Base-by-base conservation (phyloP, 2,888 invertebrate genomes). In the Drosophila mulleri region DNA sequence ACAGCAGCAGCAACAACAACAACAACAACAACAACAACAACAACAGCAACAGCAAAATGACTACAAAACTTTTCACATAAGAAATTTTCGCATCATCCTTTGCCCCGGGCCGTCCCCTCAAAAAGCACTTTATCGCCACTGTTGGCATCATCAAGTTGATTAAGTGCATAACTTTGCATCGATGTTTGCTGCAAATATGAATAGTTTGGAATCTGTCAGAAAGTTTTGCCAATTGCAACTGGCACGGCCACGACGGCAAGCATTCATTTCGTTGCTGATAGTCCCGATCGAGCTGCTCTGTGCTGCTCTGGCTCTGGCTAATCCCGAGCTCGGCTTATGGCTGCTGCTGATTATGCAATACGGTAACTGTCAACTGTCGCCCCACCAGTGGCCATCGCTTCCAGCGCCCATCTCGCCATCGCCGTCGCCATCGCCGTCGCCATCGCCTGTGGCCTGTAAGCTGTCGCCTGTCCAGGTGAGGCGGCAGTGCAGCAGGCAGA, bases 111-210 rank as follows among this genome's bases (percentile, higher is more conserved):
- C 8, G 23, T 14, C 23, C 45, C 16, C 45, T 16, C n/a, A 57
- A 14, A 50, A 32, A 50, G 50, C 50, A 50, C 50, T 50, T 50
- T 50, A 32, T 50, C 42, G 45, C 35, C 23, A 23, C 44, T 44
- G 60, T 65, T 59, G 61, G 79, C 80, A 72, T 50, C 71, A 72
- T 78, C 80, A 82, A 82, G 53, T 76, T 82, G 88, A 82, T 85
- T 88, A 80, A 79, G 85, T 88, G 77, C 67, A 81, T 63, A 77
- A 64, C 70, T 83, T 83, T 68, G 42, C 67, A 75, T 73, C 78
- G 78, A 47, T 48, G 78, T 56, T 60, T 47, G 29, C 23, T 39
- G 39, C 42, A 57, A 44, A 61, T 61, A 56, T 48, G 48, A 56
- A 47, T 67, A 41, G n/a, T 41, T 67, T 67, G 9, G 53, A 8